These are phyloP conservation scores for Hexactinellida sp. DNA, from an alignment of 37 sponge, comb jelly and placozoan genomes.

Conservation along the genomic window DNA sequence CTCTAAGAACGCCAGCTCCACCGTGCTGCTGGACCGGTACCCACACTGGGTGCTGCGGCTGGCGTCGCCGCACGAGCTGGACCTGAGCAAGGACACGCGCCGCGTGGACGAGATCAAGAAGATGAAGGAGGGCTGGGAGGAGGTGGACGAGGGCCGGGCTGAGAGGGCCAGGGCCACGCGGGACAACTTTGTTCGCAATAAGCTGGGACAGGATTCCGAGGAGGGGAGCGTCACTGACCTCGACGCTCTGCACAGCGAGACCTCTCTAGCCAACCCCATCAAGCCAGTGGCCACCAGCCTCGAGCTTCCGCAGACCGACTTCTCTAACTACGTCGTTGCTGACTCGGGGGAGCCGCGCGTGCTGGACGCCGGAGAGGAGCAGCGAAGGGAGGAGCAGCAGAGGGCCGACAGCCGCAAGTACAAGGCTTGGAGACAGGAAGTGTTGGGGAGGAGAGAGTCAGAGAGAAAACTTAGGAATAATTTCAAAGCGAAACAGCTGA, in stretches of 20 bases:
- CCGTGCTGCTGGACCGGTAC: neutral
- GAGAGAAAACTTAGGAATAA: neutral
- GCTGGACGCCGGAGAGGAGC: neutral
- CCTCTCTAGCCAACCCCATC: neutral
- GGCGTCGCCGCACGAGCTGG: slow-evolving; percentile 19
- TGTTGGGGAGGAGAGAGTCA: neutral
- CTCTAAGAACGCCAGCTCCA: neutral
- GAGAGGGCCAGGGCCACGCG: slow-evolving; percentile 39
- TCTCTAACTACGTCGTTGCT: neutral
- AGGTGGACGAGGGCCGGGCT: slow-evolving; percentile 67
- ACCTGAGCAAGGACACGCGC: slow-evolving; percentile 58
- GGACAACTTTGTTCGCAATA: neutral
- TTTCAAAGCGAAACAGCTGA: slow-evolving; percentile 3
- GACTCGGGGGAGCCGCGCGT: neutral
- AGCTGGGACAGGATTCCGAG: neutral
- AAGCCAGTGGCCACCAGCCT: neutral
- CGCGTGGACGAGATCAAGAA: slow-evolving; percentile 66
- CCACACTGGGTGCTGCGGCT: neutral
- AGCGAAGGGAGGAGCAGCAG: neutral
- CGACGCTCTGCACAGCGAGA: neutral
- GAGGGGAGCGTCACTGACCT: slow-evolving; percentile 4
- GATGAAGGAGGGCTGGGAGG: slow-evolving; percentile 82
- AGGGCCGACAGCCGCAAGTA: neutral
- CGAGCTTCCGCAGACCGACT: neutral
- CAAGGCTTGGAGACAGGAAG: neutral